Evolutionary conservation across 1,140 invertebrate species (phyloP).

Genomic region (Heliconius melpomene): DNA sequence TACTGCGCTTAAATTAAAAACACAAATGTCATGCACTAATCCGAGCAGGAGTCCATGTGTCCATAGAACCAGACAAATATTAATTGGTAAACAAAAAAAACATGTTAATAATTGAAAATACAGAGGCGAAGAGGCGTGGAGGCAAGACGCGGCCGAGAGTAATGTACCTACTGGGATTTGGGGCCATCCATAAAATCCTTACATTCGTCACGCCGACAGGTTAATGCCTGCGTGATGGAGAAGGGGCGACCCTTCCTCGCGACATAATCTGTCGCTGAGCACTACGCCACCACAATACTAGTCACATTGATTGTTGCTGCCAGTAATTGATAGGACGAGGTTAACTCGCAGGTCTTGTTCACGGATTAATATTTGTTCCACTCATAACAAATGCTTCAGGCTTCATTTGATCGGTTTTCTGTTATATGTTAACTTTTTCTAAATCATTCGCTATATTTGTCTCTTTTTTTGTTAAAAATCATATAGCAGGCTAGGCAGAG

Average conservation of each 20-base stretch:
- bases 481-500: too few relatives aligned
- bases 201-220: slow-evolving; percentile 37
- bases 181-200: slow-evolving; percentile 31
- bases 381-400: too few relatives aligned
- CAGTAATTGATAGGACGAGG: neutral
- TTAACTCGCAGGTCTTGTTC: neutral
- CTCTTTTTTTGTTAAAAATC: too few relatives aligned
- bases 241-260: slow-evolving; percentile 23
- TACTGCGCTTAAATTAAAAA: too few relatives aligned
- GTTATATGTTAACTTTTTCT: too few relatives aligned
- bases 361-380: too few relatives aligned
- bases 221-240: slow-evolving; percentile 35
- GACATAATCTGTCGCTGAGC: slow-evolving; percentile 34
- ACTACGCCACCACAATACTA: neutral
- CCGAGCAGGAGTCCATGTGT: neutral
- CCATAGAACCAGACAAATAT: neutral
- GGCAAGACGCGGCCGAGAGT: slow-evolving; percentile 23
- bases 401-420: too few relatives aligned
- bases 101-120: neutral
- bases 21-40: too few relatives aligned
- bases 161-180: slow-evolving; percentile 28
- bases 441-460: too few relatives aligned
- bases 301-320: neutral
- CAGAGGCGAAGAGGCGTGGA: neutral
- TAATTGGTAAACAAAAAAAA: neutral